These are phyloP conservation scores for Myotis pilosus DNA, from an alignment of 2,797 vertebrate genomes.

Conservation along the genomic window DNA sequence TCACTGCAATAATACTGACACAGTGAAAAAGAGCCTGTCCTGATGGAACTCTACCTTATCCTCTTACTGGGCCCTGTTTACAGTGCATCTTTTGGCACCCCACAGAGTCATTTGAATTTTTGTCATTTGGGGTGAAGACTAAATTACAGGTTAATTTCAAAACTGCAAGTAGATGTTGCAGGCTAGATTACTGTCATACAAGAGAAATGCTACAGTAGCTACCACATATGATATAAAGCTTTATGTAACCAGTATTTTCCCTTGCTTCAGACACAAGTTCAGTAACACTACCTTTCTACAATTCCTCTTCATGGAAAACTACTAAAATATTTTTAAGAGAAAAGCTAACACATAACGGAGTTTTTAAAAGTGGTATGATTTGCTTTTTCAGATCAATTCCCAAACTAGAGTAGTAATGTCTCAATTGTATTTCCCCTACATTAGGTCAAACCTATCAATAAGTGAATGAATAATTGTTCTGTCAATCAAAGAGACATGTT, in stretches of 20 bases:
- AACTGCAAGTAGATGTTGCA: conserved; percentile 87
- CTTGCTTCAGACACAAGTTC: conserved; percentile 80
- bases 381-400: conserved; percentile 77
- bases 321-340: conserved; percentile 71
- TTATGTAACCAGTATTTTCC: conserved; percentile 83
- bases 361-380: conserved; percentile 25
- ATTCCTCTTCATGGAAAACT: conserved; percentile 70
- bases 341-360: conserved; percentile 65
- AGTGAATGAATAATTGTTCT: conserved; percentile 81
- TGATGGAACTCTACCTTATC: conserved; percentile 78
- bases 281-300: conserved; percentile 74
- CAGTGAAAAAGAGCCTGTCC: conserved; percentile 70
- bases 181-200: conserved; percentile 86
- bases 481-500: conserved; percentile 81
- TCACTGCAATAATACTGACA: conserved; percentile 71
- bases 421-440: conserved; percentile 76
- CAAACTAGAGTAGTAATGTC: conserved; percentile 72
- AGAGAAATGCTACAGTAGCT: conserved; percentile 83
- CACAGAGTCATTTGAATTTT: conserved; percentile 89
- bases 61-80: conserved; percentile 85
- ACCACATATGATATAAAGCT: conserved; percentile 82
- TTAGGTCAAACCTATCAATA: conserved; percentile 86
- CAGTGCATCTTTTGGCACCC: conserved; percentile 87
- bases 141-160: conserved; percentile 92
- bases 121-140: conserved; percentile 90